A percentile compares a stretch with the other conserved stretches of the same genome.
Evolutionary conservation across 2,797 vertebrate species (phyloP).

Genomic region (Galago senegalensis): DNA sequence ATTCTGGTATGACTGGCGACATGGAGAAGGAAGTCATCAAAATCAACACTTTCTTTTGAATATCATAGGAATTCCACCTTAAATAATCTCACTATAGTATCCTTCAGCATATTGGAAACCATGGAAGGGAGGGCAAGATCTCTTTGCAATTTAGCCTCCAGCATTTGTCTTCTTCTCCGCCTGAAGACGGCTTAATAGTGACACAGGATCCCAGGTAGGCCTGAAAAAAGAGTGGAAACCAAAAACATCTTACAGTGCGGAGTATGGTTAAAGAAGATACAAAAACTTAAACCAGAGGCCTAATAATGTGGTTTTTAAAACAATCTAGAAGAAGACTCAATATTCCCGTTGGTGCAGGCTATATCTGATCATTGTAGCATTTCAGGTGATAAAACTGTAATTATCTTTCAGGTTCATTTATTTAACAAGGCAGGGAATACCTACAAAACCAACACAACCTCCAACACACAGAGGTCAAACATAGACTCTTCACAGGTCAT

Average conservation of each 20-base stretch:
- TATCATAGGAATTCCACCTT: not conserved
- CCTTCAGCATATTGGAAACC: not conserved
- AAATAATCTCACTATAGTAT: not conserved
- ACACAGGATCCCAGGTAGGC: not conserved
- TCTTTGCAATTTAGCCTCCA: not conserved
- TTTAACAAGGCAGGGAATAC: not conserved
- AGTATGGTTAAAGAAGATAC: not conserved
- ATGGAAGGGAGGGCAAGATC: no score
- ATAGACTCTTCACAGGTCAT: not conserved
- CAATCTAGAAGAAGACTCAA: not conserved
- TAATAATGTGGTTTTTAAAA: slow-evolving; percentile 39
- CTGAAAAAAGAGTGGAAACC: not conserved
- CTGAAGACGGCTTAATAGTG: not conserved
- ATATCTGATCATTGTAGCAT: not conserved
- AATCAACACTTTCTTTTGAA: not conserved
- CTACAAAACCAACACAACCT: not conserved
- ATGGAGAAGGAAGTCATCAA: not conserved
- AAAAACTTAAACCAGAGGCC: not conserved
- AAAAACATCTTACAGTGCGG: not conserved
- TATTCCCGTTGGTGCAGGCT: not conserved
- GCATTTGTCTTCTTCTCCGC: not conserved
- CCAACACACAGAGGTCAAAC: not conserved
- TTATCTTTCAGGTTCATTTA: not conserved
- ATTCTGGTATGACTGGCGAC: not conserved
- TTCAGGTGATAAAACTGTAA: not conserved